Evolutionary conservation across 2,888 invertebrate genomes (phyloP).

Genomic region (Ophion ventricosus): DNA sequence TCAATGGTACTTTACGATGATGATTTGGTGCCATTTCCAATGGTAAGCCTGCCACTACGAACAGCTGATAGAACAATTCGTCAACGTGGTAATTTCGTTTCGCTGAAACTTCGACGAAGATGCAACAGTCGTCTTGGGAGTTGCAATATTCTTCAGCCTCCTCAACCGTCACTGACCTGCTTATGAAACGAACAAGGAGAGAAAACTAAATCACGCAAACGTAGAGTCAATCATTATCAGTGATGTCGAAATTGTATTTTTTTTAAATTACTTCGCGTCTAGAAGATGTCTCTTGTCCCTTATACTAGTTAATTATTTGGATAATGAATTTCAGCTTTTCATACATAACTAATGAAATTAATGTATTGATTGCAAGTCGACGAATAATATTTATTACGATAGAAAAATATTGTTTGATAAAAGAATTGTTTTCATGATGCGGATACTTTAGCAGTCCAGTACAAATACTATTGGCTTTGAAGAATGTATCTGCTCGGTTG

Average conservation of each 20-base stretch:
- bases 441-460: not conserved
- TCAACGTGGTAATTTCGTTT: constrained; percentile 92
- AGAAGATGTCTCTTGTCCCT: not conserved
- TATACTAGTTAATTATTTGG: not conserved
- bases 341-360: not conserved
- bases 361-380: no score
- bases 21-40: constrained; percentile 95
- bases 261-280: not conserved
- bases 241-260: no score
- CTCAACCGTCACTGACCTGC: constrained; percentile 90
- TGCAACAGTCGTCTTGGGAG: constrained; percentile 90
- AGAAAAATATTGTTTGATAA: not conserved
- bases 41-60: constrained; percentile 92
- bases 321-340: not conserved
- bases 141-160: constrained; percentile 92
- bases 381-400: no score
- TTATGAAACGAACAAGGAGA: not conserved
- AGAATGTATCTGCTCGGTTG: not conserved
- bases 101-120: constrained; percentile 93
- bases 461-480: not conserved
- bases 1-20: constrained; percentile 89
- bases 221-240: not conserved
- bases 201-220: constrained; percentile 1
- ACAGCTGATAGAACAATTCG: constrained; percentile 93
- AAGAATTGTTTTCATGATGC: not conserved